These are phyloP conservation scores for Eira barbara DNA, from an alignment of 2,113 vertebrate species.

Conservation along the genomic window DNA sequence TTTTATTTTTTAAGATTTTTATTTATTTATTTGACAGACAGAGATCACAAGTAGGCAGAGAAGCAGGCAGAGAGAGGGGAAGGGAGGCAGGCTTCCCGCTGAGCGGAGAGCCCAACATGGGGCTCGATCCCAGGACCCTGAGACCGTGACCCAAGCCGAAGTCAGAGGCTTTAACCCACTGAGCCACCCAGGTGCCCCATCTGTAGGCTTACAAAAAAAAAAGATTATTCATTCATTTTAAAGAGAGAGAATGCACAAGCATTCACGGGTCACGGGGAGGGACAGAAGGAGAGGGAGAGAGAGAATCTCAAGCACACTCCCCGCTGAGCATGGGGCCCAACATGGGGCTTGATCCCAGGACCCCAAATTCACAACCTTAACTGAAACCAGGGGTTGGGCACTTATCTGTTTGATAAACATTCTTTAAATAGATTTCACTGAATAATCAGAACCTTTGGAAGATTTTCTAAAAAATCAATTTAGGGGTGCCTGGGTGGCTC, in stretches of 20 bases:
- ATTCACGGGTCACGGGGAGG: neutral
- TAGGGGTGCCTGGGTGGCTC: neutral
- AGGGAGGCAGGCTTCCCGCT: too few species aligned
- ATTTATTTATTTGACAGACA: too few species aligned
- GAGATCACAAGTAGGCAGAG: too few species aligned
- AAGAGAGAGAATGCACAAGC: neutral
- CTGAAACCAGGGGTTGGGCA: neutral
- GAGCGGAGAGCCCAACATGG: too few species aligned
- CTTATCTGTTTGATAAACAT: neutral
- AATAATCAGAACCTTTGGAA: constrained; percentile 13
- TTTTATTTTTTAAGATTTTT: too few species aligned
- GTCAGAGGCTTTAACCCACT: too few species aligned
- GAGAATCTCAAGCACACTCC: neutral
- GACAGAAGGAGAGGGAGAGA: neutral
- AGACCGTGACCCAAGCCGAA: too few species aligned
- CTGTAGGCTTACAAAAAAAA: too few species aligned
- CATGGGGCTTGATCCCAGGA: neutral
- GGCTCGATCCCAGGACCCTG: too few species aligned
- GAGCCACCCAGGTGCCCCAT: too few species aligned
- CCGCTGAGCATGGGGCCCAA: neutral
- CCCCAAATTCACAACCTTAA: neutral
- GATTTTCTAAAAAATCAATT: neutral
- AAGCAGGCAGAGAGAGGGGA: too few species aligned
- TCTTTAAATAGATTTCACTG: constrained; percentile 25
- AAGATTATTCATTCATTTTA: neutral